phyloP scores from a whole-genome alignment of 2,797 vertebrate species.

The Gallinago nigripennis region DNA sequence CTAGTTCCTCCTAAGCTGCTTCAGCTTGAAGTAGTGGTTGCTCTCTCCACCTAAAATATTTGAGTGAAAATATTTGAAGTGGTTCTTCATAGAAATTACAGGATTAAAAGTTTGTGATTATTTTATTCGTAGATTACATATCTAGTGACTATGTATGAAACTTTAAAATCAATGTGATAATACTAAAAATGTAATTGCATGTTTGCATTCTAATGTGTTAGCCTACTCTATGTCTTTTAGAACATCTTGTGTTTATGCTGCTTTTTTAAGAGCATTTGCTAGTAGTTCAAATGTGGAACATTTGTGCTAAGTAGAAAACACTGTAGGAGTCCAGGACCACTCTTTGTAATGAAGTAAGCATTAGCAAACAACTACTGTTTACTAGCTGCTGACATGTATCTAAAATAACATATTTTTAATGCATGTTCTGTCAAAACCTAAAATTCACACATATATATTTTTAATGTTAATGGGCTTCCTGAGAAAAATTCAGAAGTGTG shows the following conservation, averaged over 20 bases:
- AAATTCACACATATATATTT: background rate
- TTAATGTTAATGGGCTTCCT: background rate
- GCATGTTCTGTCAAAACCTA: background rate
- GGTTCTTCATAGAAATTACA: background rate
- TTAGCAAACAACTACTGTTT: background rate
- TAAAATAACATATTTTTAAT: background rate
- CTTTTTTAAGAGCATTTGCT: background rate
- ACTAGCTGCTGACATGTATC: background rate
- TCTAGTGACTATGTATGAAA: background rate
- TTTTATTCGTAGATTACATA: background rate
- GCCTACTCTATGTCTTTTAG: background rate
- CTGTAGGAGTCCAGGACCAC: background rate
- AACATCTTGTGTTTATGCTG: background rate
- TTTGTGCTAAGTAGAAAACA: background rate
- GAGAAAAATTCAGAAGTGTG: background rate
- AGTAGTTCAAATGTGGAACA: background rate
- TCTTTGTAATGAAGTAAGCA: background rate
- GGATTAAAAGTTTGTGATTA: background rate
- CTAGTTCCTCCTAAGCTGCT: background rate
- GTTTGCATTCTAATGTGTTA: background rate
- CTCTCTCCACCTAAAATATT: background rate
- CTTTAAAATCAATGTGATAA: background rate
- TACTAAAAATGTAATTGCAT: background rate
- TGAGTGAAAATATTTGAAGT: background rate
- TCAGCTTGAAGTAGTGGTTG: background rate